phyloP scores from a whole-genome alignment of 2,797 vertebrate species.

The Mormyrus proboscirostris region DNA sequence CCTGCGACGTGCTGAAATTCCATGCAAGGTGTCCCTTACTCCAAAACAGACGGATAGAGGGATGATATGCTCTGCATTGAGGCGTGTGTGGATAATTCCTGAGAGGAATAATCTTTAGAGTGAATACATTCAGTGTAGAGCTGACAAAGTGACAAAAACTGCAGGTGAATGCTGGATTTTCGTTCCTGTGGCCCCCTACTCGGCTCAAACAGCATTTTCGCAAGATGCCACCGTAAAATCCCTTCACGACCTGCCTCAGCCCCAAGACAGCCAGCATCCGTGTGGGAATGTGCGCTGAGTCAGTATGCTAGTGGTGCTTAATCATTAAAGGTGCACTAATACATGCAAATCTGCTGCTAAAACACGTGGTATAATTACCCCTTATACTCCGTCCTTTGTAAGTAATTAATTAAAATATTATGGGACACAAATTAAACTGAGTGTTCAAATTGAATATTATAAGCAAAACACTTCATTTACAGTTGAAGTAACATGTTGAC shows the following conservation, averaged over 20 bases:
- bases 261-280: background rate
- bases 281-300: background rate
- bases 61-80: background rate
- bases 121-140: background rate
- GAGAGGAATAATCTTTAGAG: background rate
- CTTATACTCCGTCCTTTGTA: background rate
- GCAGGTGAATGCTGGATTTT: background rate
- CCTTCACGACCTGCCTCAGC: background rate
- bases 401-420: background rate
- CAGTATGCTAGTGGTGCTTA: background rate
- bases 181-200: too few species aligned
- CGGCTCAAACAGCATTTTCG: background rate
- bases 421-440: background rate
- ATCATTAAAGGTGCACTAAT: constrained; percentile 6
- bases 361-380: background rate
- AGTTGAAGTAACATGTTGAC: background rate
- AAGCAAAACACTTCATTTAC: constrained; percentile 2
- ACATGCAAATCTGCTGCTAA: constrained; percentile 2
- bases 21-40: background rate
- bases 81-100: background rate
- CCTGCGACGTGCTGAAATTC: background rate
- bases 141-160: background rate
- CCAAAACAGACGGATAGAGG: background rate
- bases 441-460: background rate
- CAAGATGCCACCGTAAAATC: background rate